Conservation (phyloP, 2,888 invertebrate genomes). For the Athrips mouffetella region DNA sequence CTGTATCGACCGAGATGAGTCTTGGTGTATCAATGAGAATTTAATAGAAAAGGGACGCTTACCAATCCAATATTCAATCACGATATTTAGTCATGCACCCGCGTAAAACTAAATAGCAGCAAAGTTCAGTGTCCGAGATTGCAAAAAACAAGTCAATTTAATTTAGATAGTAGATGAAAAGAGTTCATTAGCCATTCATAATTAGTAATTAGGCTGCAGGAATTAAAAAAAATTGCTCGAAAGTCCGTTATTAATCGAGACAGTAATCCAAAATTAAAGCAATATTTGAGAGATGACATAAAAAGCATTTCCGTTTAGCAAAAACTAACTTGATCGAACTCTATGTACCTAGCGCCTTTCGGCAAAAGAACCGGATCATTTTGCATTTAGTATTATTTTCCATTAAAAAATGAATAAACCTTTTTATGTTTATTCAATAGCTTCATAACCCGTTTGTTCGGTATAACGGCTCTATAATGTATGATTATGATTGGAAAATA, state of each 20-base stretch:
- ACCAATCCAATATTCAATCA: neutral
- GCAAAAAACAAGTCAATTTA: neutral
- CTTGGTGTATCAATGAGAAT: too few relatives aligned
- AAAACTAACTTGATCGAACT: neutral
- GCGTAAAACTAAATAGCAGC: neutral
- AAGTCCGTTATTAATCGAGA: neutral
- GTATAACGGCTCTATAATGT: conserved; percentile 13
- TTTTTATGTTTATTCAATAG: conserved; percentile 8
- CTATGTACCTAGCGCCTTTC: neutral
- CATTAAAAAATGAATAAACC: conserved; percentile 4
- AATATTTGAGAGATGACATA: neutral
- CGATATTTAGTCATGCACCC: neutral
- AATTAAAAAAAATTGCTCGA: neutral
- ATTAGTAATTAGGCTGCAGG: conserved; percentile 9
- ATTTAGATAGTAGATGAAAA: neutral
- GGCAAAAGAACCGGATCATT: conserved; percentile 3
- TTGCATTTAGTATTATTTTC: conserved; percentile 8
- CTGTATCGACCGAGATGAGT: too few relatives aligned
- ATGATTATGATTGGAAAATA: conserved; percentile 12
- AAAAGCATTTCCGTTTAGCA: conserved; percentile 2
- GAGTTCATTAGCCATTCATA: neutral
- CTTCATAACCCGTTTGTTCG: conserved; percentile 5
- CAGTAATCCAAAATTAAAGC: neutral
- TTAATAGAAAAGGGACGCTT: neutral
- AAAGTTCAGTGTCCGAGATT: conserved; percentile 2